Percentiles rank a stretch among this genome's conserved stretches.
phyloP scores from a whole-genome alignment of 2,113 vertebrate species.

The Panthera leo region DNA sequence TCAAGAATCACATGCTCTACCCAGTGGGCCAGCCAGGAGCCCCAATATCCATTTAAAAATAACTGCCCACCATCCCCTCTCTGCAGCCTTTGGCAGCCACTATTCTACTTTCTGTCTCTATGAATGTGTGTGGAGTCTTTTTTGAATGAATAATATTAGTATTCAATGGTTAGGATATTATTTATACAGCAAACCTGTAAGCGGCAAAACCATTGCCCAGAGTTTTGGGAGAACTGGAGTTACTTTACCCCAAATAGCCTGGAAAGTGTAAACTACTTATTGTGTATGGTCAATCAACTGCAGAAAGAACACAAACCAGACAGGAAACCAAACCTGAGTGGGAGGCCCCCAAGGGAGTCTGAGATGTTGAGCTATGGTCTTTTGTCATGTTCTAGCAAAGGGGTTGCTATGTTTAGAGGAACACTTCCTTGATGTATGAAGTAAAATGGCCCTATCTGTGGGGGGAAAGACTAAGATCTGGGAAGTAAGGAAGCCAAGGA shows the following conservation, averaged over 20 bases:
- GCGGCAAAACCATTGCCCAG: not conserved
- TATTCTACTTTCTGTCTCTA: not conserved
- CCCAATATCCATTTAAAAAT: not conserved
- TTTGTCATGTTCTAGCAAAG: not conserved
- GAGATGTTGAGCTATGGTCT: not conserved
- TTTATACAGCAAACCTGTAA: not conserved
- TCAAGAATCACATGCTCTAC: not conserved
- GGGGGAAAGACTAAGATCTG: not conserved
- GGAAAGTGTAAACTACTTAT: constrained; percentile 13
- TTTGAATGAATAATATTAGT: not conserved
- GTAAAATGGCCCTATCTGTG: not conserved
- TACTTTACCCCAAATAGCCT: constrained; percentile 27
- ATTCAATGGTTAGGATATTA: not conserved
- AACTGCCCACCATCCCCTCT: not conserved
- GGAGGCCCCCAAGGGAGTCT: not conserved
- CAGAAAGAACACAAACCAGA: not conserved
- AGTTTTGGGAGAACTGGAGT: constrained; percentile 13
- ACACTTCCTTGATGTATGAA: constrained; percentile 3
- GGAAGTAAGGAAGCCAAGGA: not conserved
- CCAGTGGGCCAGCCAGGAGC: not conserved
- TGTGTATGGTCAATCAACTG: not conserved
- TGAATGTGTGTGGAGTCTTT: not conserved
- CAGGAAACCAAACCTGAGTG: not conserved
- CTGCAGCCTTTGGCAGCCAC: not conserved
- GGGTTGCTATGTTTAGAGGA: not conserved